A percentile compares a stretch with the other conserved stretches of the same genome.
Conservation (phyloP, 2,113 vertebrate genomes). For the Symphodus melops region DNA sequence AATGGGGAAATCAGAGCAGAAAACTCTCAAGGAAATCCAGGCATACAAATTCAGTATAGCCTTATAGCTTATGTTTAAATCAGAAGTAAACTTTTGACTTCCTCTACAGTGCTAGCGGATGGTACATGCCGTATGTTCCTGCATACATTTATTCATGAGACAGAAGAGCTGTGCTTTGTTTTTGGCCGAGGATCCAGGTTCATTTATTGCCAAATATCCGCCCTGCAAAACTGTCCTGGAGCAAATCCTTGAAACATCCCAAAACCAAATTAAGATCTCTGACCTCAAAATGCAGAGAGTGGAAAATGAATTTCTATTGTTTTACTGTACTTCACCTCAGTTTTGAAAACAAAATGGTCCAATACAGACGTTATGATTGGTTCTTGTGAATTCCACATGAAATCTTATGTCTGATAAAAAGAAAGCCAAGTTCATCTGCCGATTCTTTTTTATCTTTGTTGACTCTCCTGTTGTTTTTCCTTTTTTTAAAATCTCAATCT, state of each 20-base stretch:
- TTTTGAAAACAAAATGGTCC: background rate
- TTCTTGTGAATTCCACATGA: too few species aligned
- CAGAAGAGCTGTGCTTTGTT: background rate
- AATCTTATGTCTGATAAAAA: too few species aligned
- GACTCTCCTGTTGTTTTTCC: too few species aligned
- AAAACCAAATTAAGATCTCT: constrained; percentile 7
- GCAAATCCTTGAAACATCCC: constrained; percentile 10
- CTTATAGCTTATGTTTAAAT: constrained; percentile 4
- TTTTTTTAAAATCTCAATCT: too few species aligned
- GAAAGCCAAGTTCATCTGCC: too few species aligned
- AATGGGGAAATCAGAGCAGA: background rate
- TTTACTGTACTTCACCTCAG: background rate
- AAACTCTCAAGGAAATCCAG: background rate
- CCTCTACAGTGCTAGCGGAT: background rate
- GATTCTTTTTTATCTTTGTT: too few species aligned
- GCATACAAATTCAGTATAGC: background rate
- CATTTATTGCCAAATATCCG: background rate
- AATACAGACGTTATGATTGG: background rate
- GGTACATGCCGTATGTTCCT: background rate
- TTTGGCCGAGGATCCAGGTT: background rate
- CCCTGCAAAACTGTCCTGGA: constrained; percentile 7
- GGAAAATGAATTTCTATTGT: background rate
- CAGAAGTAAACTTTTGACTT: constrained; percentile 43
- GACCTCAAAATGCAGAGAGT: background rate
- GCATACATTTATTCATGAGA: background rate